Evolutionary conservation across 2,888 invertebrate genomes (phyloP).

Genomic region (Drosophila imparisetae): DNA sequence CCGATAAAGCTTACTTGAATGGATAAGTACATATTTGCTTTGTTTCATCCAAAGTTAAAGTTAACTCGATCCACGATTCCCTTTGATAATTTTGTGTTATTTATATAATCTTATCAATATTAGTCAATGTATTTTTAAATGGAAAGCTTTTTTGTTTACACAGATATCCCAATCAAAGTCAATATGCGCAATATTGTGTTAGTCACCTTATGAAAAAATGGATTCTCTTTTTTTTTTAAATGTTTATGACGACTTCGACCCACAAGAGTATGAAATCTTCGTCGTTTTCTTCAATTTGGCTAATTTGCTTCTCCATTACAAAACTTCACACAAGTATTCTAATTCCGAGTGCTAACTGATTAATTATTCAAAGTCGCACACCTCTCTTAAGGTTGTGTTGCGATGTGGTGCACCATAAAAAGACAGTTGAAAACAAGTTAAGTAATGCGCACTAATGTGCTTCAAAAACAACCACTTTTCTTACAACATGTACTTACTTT

Average conservation of each 20-base stretch:
- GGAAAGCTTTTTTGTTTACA: neutral
- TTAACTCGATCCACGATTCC: neutral
- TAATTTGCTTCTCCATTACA: neutral
- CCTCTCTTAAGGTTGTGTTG: neutral
- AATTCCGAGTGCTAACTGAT: conserved; percentile 25
- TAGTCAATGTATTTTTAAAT: too few relatives aligned
- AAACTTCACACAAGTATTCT: neutral
- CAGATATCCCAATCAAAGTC: neutral
- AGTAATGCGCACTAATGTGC: conserved; percentile 1
- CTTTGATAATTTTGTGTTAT: neutral
- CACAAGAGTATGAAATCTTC: neutral
- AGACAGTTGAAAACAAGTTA: conserved; percentile 13
- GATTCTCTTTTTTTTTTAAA: neutral
- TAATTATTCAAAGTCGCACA: conserved; percentile 8
- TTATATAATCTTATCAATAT: too few relatives aligned
- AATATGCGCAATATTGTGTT: neutral
- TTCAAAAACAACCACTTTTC: conserved; percentile 5
- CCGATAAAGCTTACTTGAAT: neutral
- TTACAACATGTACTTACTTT: neutral
- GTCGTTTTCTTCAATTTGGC: neutral
- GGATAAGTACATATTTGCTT: neutral
- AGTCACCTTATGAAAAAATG: accelerated
- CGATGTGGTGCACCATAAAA: conserved; percentile 22
- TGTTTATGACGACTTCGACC: neutral
- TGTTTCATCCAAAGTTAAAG: neutral